Percentiles rank a stretch among this genome's conserved stretches.
Evolutionary conservation across 2,888 invertebrate species (phyloP).

Genomic region (Rhogogaster chlorosoma): DNA sequence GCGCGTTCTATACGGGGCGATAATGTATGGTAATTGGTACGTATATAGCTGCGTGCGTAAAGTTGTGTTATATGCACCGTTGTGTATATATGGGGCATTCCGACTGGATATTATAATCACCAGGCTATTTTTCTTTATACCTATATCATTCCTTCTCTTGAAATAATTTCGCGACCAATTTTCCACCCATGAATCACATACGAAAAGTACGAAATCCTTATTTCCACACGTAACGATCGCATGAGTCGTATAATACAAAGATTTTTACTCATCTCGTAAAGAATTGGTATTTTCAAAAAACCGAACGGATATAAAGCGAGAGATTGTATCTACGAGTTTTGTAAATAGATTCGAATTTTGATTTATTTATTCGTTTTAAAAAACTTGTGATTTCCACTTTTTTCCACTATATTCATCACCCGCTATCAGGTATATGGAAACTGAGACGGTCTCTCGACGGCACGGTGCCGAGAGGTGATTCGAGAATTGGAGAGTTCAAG

Average conservation of each 20-base stretch:
- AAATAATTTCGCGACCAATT: too few species aligned
- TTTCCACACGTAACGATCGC: too few species aligned
- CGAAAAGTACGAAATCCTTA: too few species aligned
- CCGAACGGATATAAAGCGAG: not conserved
- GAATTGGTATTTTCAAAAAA: not conserved
- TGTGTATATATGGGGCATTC: not conserved
- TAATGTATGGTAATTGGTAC: slow-evolving; percentile 74
- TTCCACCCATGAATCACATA: too few species aligned
- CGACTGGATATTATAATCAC: not conserved
- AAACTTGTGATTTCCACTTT: not conserved
- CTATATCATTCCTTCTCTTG: too few species aligned
- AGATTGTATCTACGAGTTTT: not conserved
- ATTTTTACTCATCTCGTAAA: too few species aligned
- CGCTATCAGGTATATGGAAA: not conserved
- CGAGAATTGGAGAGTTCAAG: slow-evolving; percentile 60
- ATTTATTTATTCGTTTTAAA: too few species aligned
- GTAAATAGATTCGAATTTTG: not conserved
- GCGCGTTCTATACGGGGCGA: slow-evolving; percentile 60
- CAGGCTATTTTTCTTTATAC: not conserved
- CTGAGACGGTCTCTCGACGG: too few species aligned
- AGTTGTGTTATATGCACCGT: not conserved
- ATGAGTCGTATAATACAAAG: too few species aligned
- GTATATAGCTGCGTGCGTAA: slow-evolving; percentile 50
- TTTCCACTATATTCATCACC: not conserved
- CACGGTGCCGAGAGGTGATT: not conserved